phyloP scores from a whole-genome alignment of 2,113 vertebrate genomes.

The Dicaeum eximium region DNA sequence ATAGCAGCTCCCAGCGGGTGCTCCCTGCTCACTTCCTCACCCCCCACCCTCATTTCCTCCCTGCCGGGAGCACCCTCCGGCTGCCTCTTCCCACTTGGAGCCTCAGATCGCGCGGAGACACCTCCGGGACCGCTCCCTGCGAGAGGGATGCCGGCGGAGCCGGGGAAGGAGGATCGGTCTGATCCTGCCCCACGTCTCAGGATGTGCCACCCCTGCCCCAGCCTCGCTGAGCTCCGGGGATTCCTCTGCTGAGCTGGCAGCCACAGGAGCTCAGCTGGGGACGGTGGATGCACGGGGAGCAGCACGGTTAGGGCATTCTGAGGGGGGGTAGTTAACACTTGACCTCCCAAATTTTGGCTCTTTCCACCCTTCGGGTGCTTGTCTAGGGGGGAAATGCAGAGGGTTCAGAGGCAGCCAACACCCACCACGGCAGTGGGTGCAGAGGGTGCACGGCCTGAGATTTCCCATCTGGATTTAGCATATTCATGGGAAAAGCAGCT shows the following conservation, averaged over 20 bases:
- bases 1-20: background rate
- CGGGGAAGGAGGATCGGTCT: rapidly evolving
- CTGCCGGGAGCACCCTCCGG: background rate
- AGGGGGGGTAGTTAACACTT: background rate
- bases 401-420: background rate
- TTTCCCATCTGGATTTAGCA: background rate
- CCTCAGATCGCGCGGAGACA: rapidly evolving
- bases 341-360: background rate
- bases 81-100: rapidly evolving
- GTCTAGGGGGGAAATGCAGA: background rate
- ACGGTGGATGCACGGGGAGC: rapidly evolving
- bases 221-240: rapidly evolving
- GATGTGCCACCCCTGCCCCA: background rate
- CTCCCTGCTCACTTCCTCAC: rapidly evolving
- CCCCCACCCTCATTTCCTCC: background rate
- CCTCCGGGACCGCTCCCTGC: background rate
- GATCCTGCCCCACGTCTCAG: background rate
- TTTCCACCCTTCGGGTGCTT: background rate
- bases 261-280: background rate
- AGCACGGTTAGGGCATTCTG: rapidly evolving
- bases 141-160: rapidly evolving
- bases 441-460: rapidly evolving
- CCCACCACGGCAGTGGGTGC: rapidly evolving
- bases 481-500: background rate
- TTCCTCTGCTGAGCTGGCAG: background rate